These are phyloP conservation scores for Semicossyphus pulcher DNA, from an alignment of 2,113 vertebrate species.

Conservation along the genomic window DNA sequence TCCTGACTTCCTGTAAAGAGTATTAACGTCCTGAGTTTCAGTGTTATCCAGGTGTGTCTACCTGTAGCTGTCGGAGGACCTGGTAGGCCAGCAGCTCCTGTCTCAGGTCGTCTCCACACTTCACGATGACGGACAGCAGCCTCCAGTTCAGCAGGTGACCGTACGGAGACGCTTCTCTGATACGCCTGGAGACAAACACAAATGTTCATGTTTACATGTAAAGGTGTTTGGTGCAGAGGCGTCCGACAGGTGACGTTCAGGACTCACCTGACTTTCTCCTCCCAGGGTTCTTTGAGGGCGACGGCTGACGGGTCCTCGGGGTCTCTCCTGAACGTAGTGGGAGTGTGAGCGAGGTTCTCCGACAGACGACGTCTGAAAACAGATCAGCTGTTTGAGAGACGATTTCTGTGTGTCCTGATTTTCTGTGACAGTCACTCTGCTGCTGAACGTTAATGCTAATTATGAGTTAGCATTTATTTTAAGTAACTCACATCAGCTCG, in stretches of 20 bases:
- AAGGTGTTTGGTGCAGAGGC: too few relatives aligned
- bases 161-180: slow-evolving; percentile 94
- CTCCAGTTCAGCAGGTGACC: slow-evolving; percentile 94
- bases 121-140: slow-evolving; percentile 95
- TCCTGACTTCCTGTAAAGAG: too few relatives aligned
- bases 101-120: slow-evolving; percentile 94
- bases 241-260: neutral
- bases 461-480: too few relatives aligned
- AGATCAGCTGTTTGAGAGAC: too few relatives aligned
- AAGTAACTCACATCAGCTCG: too few relatives aligned
- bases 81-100: slow-evolving; percentile 96
- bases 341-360: slow-evolving; percentile 94
- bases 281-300: slow-evolving; percentile 96
- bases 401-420: too few relatives aligned
- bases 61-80: slow-evolving; percentile 95
- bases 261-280: slow-evolving; percentile 94
- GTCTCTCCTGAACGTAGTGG: slow-evolving; percentile 90
- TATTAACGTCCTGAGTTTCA: too few relatives aligned
- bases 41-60: slow-evolving; percentile 48
- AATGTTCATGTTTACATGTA: too few relatives aligned
- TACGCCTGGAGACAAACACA: slow-evolving; percentile 81
- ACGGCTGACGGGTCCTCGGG: slow-evolving; percentile 96
- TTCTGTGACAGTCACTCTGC: too few relatives aligned
- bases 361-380: slow-evolving; percentile 90
- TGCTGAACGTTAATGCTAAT: too few relatives aligned